Evolutionary conservation across 2,888 invertebrate genomes (phyloP).

Genomic region (Ophioninae sp.): DNA sequence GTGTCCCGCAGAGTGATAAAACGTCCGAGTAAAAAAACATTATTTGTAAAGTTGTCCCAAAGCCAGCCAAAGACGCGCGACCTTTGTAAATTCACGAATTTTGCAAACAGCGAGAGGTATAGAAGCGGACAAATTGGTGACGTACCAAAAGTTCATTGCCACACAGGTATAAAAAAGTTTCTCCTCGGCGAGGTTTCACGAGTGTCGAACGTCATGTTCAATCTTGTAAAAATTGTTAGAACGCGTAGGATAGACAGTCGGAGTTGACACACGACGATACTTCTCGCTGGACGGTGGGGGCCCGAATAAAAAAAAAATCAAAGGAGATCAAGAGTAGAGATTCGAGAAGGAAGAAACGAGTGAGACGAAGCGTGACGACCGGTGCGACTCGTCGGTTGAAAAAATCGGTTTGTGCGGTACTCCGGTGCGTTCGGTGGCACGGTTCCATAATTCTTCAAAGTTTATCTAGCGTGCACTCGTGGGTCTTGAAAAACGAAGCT

Average conservation of each 20-base stretch:
- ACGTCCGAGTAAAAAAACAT: conserved; percentile 40
- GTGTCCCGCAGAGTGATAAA: conserved; percentile 43
- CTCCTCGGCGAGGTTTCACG: conserved; percentile 28
- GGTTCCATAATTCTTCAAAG: not conserved
- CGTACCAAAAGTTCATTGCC: conserved; percentile 26
- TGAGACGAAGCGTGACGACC: conserved; percentile 2
- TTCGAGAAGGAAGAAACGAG: conserved; percentile 8
- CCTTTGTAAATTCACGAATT: not conserved
- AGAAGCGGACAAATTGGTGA: conserved; percentile 46
- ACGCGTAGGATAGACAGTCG: conserved; percentile 49
- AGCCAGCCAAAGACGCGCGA: conserved; percentile 26
- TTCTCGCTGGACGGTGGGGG: conserved; percentile 47
- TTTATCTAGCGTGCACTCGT: not conserved
- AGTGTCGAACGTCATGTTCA: conserved; percentile 9
- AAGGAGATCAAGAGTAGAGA: not conserved
- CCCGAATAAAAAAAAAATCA: not conserved
- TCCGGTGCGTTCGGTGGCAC: not conserved
- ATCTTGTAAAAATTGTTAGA: conserved; percentile 31
- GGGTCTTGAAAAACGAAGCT: conserved; percentile 4
- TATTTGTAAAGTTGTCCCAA: conserved; percentile 29
- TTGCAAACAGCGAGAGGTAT: conserved; percentile 40
- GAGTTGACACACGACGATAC: conserved; percentile 53
- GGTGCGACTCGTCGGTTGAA: not conserved
- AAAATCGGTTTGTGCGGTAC: too few species aligned
- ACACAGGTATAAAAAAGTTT: conserved; percentile 44